A percentile compares a stretch with the other conserved stretches of the same genome.
Conservation (phyloP, 2,113 vertebrate species). For the Notiomystis cincta region DNA sequence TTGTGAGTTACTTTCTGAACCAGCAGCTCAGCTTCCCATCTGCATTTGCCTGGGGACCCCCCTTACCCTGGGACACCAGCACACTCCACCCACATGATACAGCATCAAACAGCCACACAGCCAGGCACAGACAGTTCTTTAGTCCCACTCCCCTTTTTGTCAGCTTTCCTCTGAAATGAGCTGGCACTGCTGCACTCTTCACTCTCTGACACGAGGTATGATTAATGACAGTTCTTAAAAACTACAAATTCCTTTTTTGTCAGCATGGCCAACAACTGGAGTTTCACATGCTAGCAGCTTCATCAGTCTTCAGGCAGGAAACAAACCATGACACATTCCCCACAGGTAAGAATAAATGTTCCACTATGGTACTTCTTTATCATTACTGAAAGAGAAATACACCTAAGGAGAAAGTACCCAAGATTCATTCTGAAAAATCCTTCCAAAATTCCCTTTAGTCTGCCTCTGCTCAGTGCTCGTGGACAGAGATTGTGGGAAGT, state of each 20-base stretch:
- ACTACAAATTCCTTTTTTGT: constrained; percentile 34
- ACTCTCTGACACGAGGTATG: background rate
- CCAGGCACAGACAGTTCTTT: background rate
- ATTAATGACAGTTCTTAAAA: constrained; percentile 45
- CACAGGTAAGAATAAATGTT: constrained; percentile 33
- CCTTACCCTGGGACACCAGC: background rate
- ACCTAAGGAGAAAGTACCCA: constrained; percentile 41
- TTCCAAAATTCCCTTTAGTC: constrained; percentile 5
- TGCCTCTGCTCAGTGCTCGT: background rate
- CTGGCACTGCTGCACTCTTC: background rate
- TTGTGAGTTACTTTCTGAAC: background rate
- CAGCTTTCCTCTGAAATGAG: background rate
- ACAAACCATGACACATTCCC: constrained; percentile 25
- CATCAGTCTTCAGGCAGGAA: constrained; percentile 42
- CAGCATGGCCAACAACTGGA: background rate
- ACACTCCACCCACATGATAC: background rate
- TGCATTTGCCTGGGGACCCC: background rate
- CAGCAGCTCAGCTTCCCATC: background rate
- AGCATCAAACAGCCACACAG: background rate
- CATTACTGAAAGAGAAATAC: constrained; percentile 35
- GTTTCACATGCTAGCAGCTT: background rate
- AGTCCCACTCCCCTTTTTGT: background rate
- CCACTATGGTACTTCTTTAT: constrained; percentile 1
- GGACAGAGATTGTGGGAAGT: background rate
- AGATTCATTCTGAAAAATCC: constrained; percentile 43